phyloP scores from a whole-genome alignment of 2,888 invertebrate species.

The Lasioglossum morio region DNA sequence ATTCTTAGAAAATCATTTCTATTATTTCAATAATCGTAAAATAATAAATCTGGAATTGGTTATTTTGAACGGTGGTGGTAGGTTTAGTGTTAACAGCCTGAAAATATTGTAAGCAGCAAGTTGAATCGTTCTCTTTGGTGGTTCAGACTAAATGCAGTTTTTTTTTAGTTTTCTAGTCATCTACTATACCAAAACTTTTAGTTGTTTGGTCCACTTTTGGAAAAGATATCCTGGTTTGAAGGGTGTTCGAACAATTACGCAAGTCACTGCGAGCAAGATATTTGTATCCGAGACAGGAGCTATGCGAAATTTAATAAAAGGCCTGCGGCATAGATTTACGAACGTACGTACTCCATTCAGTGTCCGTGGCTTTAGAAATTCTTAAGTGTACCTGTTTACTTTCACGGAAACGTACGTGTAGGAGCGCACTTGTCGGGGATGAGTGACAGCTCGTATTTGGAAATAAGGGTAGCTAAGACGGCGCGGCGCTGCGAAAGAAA shows the following conservation, averaged over 20 bases:
- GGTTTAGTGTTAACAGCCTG: neutral
- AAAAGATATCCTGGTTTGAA: neutral
- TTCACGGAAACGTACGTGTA: neutral
- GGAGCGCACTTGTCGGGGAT: neutral
- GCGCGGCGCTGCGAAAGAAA: neutral
- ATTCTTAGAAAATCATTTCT: no score
- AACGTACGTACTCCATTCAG: neutral
- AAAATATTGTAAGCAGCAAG: neutral
- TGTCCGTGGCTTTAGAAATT: constrained; percentile 1
- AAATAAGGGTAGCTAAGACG: neutral
- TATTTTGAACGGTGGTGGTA: no score
- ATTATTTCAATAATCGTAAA: no score
- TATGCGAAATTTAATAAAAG: neutral
- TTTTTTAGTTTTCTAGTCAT: neutral
- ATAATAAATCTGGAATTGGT: no score
- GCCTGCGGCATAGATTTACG: neutral
- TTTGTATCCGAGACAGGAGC: neutral
- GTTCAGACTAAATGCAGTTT: neutral
- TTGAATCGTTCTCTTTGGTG: no score
- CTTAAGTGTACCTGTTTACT: neutral
- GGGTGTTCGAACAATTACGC: neutral
- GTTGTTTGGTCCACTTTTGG: neutral
- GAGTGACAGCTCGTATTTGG: constrained; percentile 4
- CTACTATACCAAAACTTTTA: neutral
- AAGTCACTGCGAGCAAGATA: neutral